Conservation (phyloP, 2,797 vertebrate genomes). For the Microctenopoma steveboyesi region DNA sequence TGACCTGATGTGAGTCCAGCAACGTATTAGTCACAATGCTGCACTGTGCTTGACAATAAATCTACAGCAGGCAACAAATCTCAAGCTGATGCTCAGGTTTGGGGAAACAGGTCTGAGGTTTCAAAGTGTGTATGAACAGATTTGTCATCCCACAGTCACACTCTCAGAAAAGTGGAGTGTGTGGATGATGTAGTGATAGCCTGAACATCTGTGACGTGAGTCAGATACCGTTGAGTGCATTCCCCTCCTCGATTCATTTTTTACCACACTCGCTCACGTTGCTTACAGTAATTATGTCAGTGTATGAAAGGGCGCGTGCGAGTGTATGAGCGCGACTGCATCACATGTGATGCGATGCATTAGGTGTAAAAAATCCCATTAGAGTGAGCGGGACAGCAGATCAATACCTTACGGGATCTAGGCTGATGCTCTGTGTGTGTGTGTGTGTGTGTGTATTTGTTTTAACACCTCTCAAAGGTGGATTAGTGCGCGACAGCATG, state of each 20-base stretch:
- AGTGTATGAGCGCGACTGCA: constrained; percentile 25
- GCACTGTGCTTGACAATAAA: too few relatives aligned
- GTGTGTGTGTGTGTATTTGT: constrained; percentile 58
- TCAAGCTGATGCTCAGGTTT: not conserved
- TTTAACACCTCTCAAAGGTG: constrained; percentile 88
- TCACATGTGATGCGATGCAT: constrained; percentile 64
- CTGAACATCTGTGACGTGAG: constrained; percentile 69
- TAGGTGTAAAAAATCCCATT: constrained; percentile 87
- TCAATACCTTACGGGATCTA: constrained; percentile 87
- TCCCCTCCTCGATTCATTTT: constrained; percentile 76
- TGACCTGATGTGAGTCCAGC: too few relatives aligned
- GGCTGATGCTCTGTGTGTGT: constrained; percentile 71
- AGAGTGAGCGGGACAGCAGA: constrained; percentile 72
- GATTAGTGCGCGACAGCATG: constrained; percentile 87
- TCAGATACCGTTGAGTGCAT: constrained; percentile 71
- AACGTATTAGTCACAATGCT: too few relatives aligned
- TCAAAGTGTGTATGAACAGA: constrained; percentile 10
- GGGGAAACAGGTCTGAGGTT: not conserved
- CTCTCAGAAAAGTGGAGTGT: constrained; percentile 7
- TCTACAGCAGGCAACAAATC: not conserved
- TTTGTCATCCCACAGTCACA: constrained; percentile 26
- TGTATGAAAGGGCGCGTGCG: constrained; percentile 12
- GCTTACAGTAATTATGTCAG: constrained; percentile 51
- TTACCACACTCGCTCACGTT: constrained; percentile 74
- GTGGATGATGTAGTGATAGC: constrained; percentile 39